Conservation (phyloP, 1,140 invertebrate genomes). For the Telenomus remus region DNA sequence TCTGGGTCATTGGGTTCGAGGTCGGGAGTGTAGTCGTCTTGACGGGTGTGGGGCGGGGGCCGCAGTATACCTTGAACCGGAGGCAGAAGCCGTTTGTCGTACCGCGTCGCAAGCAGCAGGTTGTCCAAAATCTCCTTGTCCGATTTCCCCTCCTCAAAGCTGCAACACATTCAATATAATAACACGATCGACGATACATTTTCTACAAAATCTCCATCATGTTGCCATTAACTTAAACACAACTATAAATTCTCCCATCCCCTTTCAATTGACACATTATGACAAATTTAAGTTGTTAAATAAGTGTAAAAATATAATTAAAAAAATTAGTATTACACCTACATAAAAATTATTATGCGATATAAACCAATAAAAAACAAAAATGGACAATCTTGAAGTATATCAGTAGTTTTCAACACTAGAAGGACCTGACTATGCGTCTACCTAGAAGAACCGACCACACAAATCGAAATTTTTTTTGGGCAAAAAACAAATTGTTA, state of each 20-base stretch:
- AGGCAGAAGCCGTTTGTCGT: conserved; percentile 90
- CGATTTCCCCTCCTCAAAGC: conserved; percentile 90
- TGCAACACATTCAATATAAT: conserved; percentile 74
- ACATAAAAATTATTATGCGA: too few species aligned
- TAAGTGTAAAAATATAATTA: too few species aligned
- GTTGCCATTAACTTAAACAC: conserved; percentile 7
- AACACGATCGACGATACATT: conserved; percentile 23
- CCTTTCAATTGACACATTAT: too few species aligned
- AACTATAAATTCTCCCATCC: conserved; percentile 10
- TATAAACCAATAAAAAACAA: too few species aligned
- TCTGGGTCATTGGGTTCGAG: conserved; percentile 70
- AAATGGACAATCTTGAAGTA: too few species aligned
- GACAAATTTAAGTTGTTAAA: too few species aligned
- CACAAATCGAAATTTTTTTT: too few species aligned
- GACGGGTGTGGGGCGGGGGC: conserved; percentile 71
- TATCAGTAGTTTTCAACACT: too few species aligned
- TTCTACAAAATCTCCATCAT: neutral
- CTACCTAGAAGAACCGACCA: too few species aligned
- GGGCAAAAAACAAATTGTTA: too few species aligned
- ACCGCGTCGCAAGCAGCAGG: conserved; percentile 85
- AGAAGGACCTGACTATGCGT: too few species aligned
- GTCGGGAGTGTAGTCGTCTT: conserved; percentile 72
- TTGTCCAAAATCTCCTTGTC: conserved; percentile 92
- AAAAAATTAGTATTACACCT: too few species aligned
- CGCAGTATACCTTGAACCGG: conserved; percentile 85